Evolutionary conservation across 2,888 invertebrate genomes (phyloP).

Genomic region (Papilio protenor): DNA sequence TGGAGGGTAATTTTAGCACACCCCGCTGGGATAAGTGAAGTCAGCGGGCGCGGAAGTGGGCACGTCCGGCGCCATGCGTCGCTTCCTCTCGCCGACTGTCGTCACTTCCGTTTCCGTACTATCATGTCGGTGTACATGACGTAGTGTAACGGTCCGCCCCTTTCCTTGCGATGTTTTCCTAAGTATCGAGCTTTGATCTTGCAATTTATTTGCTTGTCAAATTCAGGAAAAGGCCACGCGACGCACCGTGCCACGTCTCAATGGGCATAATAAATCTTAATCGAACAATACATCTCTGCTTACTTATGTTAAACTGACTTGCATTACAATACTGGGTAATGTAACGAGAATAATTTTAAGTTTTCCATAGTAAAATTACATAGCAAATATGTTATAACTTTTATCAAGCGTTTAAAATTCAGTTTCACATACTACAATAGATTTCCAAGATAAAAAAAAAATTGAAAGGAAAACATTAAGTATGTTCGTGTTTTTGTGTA

Average conservation of each 20-base stretch:
- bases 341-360: background rate
- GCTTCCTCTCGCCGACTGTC: conserved; percentile 74
- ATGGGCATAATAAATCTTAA: conserved; percentile 60
- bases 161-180: conserved; percentile 69
- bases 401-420: no score
- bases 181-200: conserved; percentile 72
- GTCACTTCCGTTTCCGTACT: conserved; percentile 77
- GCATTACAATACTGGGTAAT: conserved; percentile 43
- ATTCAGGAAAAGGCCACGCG: conserved; percentile 81
- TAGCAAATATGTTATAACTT: background rate
- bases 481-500: background rate
- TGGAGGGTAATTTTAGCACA: conserved; percentile 61
- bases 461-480: background rate
- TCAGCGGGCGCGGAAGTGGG: conserved; percentile 74
- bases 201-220: conserved; percentile 83
- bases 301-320: conserved; percentile 51
- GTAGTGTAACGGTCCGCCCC: conserved; percentile 62
- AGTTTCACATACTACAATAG: background rate
- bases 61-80: conserved; percentile 77
- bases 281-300: conserved; percentile 50
- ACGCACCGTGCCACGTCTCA: conserved; percentile 51
- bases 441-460: background rate
- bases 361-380: background rate
- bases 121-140: conserved; percentile 67
- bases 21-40: conserved; percentile 82